Percentiles rank a stretch among this genome's conserved stretches.
Conservation (phyloP, 1,140 invertebrate species). For the Drosophila sulfurigaster region DNA sequence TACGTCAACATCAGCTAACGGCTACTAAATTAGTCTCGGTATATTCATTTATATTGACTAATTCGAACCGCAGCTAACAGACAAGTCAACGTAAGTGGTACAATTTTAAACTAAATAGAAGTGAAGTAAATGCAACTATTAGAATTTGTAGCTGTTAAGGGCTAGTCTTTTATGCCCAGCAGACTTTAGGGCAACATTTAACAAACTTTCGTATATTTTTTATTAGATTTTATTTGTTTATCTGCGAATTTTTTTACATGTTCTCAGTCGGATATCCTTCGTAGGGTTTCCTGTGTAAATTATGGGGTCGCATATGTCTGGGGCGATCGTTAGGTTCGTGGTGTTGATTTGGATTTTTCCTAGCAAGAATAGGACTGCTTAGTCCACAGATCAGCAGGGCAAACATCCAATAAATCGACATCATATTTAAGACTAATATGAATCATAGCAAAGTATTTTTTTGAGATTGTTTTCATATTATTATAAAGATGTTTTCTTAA, state of each 20-base stretch:
- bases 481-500: background rate
- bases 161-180: no score
- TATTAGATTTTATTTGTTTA: background rate
- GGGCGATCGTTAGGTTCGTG: conserved; percentile 21
- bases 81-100: no score
- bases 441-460: no score
- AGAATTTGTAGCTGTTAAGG: no score
- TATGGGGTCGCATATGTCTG: conserved; percentile 36
- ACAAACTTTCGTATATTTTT: no score
- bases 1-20: no score
- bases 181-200: no score
- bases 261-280: background rate
- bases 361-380: background rate
- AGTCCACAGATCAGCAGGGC: background rate
- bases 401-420: background rate
- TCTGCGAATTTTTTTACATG: background rate
- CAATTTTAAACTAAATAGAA: no score
- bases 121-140: no score
- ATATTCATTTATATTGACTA: no score
- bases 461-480: conserved; percentile 6
- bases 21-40: no score
- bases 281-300: conserved; percentile 42
- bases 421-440: background rate
- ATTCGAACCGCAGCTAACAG: no score
- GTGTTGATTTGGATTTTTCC: background rate